Evolutionary conservation across 2,888 invertebrate species (phyloP).

Genomic region (Nymphalis urticae): DNA sequence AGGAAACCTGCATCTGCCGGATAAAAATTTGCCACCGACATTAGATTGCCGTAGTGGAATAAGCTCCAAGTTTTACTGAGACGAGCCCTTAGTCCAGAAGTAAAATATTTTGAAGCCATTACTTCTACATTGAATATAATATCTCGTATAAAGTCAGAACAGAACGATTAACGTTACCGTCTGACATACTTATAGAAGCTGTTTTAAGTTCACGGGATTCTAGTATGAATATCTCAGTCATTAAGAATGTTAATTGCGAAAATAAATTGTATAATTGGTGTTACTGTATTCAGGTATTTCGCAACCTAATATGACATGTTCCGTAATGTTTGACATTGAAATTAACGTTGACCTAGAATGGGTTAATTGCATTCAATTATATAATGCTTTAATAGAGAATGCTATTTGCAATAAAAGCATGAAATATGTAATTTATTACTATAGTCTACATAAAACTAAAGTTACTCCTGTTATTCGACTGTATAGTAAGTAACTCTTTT

Average conservation of each 20-base stretch:
- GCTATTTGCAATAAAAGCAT: too few species aligned
- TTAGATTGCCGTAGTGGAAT: too few species aligned
- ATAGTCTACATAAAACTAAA: too few species aligned
- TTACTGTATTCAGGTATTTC: constrained; percentile 15
- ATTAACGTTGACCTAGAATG: constrained; percentile 28
- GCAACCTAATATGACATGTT: constrained; percentile 14
- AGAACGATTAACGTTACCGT: constrained; percentile 2
- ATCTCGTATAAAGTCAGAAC: background rate
- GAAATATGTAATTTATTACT: too few species aligned
- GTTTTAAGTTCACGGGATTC: constrained; percentile 10
- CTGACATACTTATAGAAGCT: background rate
- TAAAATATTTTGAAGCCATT: too few species aligned
- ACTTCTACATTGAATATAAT: too few species aligned
- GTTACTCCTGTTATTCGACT: too few species aligned
- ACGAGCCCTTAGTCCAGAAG: too few species aligned
- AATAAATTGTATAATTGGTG: constrained; percentile 11
- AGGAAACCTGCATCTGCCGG: too few species aligned
- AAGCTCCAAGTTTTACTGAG: too few species aligned
- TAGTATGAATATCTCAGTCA: constrained; percentile 16
- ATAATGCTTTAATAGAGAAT: background rate
- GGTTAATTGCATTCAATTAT: constrained; percentile 10
- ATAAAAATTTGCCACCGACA: too few species aligned
- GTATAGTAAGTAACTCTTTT: too few species aligned
- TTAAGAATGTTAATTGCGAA: constrained; percentile 21
- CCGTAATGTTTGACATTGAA: constrained; percentile 25